Evolutionary conservation across 2,113 vertebrate species (phyloP).

Genomic region (Okapia johnstoni): DNA sequence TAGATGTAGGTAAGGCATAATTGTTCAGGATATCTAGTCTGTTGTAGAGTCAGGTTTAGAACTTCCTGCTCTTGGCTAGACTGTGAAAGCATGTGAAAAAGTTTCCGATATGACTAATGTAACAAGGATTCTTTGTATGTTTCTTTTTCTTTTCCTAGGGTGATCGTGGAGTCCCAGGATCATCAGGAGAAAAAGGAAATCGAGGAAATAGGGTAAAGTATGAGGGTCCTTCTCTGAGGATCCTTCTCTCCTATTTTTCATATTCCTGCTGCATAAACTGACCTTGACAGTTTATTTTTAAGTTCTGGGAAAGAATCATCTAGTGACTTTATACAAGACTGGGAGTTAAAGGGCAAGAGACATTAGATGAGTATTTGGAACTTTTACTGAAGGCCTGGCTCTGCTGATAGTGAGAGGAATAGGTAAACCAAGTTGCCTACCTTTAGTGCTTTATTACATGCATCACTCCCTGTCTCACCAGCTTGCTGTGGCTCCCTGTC

Average conservation of each 20-base stretch:
- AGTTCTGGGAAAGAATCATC: background rate
- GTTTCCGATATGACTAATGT: background rate
- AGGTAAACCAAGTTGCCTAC: background rate
- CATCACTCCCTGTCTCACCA: background rate
- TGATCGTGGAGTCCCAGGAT: background rate
- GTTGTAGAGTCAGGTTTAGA: background rate
- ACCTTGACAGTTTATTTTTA: background rate
- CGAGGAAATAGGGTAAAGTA: constrained; percentile 27
- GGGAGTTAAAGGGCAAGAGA: background rate
- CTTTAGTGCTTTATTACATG: background rate
- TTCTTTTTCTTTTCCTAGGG: constrained; percentile 20
- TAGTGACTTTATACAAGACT: background rate
- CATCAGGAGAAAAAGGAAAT: constrained; percentile 48
- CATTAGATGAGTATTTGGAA: background rate
- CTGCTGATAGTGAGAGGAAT: background rate
- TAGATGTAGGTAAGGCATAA: background rate
- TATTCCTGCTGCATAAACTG: background rate
- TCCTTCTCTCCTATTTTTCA: background rate
- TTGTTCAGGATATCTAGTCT: background rate
- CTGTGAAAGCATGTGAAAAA: background rate
- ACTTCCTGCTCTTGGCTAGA: background rate
- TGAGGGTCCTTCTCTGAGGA: background rate
- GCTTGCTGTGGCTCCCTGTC: background rate
- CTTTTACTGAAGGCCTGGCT: background rate
- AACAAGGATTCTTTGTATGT: background rate